Evolutionary conservation across 2,797 vertebrate species (phyloP), one percentile per base, ranked within the genome.

Genomic region (Pampus argenteus): DNA sequence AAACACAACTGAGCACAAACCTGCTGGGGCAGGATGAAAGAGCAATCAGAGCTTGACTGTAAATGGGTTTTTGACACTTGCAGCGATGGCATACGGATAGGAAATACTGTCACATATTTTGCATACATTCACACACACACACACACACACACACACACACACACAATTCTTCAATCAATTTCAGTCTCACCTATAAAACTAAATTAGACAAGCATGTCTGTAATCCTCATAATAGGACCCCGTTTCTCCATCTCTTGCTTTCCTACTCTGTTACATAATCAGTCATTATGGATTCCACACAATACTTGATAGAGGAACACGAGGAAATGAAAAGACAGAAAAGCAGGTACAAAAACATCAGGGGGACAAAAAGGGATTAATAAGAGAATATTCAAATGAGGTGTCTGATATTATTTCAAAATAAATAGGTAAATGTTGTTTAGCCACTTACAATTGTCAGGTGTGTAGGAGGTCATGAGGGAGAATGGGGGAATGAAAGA

Each of bases 291-390:
- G 68, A 85, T 88, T 87, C 85, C 52, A 51, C 64, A 72, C 60
- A 77, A 62, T 65, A 66, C 52, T 58, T 74, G 65, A 76, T 67
- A 55, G 72, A 61, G 63, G 54, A 73, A 63, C 63, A 85, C 83
- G n/a, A 86, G 89, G 80, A 89, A 89, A 90, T 89, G 71, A 86
- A 83, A 66, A 70, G 59, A 50, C 20, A 61, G 70, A 76, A 61
- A 71, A 69, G 63, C 60, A 88, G 80, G 70, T 79, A 66, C 31
- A 62, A 49, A 45, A 50, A 5, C 51, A 63, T 70, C 8, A 1
- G 26, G 9, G 34, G 34, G 31, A 25, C 17, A n/a, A 36, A 34
- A 20, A 52, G 9, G 44, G 78, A 84, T 88, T 86, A 83, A 78
- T 82, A 57, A 66, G 65, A 78, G 48, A 69, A 83, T 81, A 85